Percentiles rank a stretch among this genome's conserved stretches.
Conservation (phyloP, 2,113 vertebrate genomes). For the Vulpes lagopus region DNA sequence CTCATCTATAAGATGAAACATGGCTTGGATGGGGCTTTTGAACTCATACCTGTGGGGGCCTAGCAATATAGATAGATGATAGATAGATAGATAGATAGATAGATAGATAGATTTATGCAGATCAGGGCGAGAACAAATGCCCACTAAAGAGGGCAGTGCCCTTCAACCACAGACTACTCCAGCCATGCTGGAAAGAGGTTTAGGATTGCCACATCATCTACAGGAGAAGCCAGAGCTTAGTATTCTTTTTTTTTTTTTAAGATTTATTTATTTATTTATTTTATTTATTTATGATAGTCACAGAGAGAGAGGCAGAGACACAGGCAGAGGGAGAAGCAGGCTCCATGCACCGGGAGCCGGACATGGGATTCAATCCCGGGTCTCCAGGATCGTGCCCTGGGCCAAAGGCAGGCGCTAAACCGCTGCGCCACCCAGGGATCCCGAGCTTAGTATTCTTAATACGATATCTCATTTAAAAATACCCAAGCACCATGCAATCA, state of each 20-base stretch:
- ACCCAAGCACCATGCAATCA: neutral
- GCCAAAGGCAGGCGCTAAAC: no score
- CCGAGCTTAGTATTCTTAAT: neutral
- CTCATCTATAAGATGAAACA: neutral
- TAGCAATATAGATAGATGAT: no score
- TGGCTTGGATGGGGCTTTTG: neutral
- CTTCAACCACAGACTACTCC: neutral
- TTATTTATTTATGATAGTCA: no score
- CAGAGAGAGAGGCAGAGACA: no score
- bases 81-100: no score
- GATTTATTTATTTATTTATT: no score
- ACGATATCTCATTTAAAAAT: conserved; percentile 25
- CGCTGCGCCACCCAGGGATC: no score
- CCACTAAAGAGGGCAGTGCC: neutral
- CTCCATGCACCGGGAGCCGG: no score
- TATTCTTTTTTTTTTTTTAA: neutral
- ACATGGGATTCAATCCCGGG: no score
- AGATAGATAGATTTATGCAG: neutral
- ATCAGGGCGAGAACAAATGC: neutral
- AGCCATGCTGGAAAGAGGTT: neutral
- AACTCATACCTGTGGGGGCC: neutral
- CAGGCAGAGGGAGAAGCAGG: no score
- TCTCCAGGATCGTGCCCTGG: no score
- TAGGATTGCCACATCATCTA: neutral
- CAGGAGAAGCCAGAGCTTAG: conserved; percentile 4